These are phyloP conservation scores for Macrochelys suwanniensis DNA, from an alignment of 2,797 vertebrate genomes.

Conservation along the genomic window DNA sequence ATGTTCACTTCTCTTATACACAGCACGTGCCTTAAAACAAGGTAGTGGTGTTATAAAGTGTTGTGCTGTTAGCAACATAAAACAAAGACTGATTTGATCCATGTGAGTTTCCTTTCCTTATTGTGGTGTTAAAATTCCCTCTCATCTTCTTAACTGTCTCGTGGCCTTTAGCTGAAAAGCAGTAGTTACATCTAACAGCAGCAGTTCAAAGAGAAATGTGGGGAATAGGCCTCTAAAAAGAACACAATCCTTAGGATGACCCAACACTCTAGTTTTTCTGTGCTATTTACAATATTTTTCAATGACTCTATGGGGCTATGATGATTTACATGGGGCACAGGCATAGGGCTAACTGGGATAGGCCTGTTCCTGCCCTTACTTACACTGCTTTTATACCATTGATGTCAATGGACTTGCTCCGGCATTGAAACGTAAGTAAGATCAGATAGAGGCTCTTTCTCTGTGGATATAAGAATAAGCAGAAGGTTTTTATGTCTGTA, in stretches of 20 bases:
- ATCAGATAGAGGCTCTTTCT: neutral
- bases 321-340: neutral
- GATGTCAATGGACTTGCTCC: neutral
- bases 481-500: slow-evolving; percentile 33
- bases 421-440: neutral
- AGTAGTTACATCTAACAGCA: slow-evolving; percentile 69
- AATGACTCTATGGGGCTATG: neutral
- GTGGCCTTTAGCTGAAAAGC: slow-evolving; percentile 67
- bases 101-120: slow-evolving; percentile 33
- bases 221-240: slow-evolving; percentile 56
- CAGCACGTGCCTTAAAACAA: slow-evolving; percentile 12
- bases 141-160: slow-evolving; percentile 39
- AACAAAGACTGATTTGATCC: slow-evolving; percentile 59
- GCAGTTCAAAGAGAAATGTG: slow-evolving; percentile 49
- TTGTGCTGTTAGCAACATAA: slow-evolving; percentile 17
- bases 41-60: slow-evolving; percentile 48
- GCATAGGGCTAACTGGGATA: neutral
- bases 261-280: slow-evolving; percentile 47
- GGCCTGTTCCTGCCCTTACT: neutral
- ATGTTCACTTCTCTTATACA: neutral
- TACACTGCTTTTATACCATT: neutral
- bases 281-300: slow-evolving; percentile 43
- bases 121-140: slow-evolving; percentile 56
- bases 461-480: neutral
- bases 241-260: slow-evolving; percentile 57